A percentile compares a stretch with the other conserved stretches of the same genome.
Conservation (phyloP, 2,888 invertebrate genomes). For the Diarsia brunnea region DNA sequence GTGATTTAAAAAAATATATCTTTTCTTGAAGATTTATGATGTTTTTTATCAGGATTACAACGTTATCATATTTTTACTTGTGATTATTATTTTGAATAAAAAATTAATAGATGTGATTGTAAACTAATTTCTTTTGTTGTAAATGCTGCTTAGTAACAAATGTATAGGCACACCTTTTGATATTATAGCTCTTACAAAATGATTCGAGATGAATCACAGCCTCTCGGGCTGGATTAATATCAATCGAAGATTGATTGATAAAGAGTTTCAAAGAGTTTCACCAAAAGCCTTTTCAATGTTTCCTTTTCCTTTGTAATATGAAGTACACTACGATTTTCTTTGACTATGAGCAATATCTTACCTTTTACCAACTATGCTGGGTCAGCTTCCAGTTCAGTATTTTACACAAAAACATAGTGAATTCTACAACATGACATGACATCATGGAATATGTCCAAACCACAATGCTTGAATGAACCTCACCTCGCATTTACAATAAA, state of each 20-base stretch:
- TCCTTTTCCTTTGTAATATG: background rate
- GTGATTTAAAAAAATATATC: constrained; percentile 7
- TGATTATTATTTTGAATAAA: background rate
- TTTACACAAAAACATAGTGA: constrained; percentile 4
- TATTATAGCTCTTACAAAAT: background rate
- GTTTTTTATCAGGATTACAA: background rate
- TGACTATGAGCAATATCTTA: too few species aligned
- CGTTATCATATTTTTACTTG: background rate
- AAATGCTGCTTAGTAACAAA: constrained; percentile 3
- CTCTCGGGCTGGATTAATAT: background rate
- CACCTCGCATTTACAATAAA: constrained; percentile 70
- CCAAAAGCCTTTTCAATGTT: background rate
- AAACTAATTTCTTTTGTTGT: background rate
- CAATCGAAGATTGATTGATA: background rate
- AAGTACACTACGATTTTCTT: background rate
- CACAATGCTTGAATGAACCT: constrained; percentile 70
- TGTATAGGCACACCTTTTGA: background rate
- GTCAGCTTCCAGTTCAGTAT: background rate
- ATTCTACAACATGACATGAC: constrained; percentile 31
- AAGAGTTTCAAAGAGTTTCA: too few species aligned
- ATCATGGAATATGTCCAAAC: constrained; percentile 59
- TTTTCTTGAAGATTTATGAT: background rate
- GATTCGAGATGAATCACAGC: background rate
- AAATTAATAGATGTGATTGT: background rate
- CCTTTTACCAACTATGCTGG: background rate